A percentile compares a stretch with the other conserved stretches of the same genome.
phyloP scores from a whole-genome alignment of 2,888 invertebrate species.

The Sesia bembeciformis region DNA sequence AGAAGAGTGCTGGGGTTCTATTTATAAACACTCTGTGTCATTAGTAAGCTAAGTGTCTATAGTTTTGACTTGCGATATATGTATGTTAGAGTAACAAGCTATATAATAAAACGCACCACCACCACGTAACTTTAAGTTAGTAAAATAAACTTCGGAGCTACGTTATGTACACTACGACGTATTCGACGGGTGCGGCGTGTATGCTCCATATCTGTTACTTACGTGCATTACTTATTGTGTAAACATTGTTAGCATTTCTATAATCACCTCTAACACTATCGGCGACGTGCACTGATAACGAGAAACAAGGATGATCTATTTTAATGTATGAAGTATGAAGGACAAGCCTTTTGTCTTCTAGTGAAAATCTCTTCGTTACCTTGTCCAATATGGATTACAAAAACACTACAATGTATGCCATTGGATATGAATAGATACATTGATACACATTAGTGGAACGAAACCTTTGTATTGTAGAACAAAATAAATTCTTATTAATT shows the following conservation, averaged over 20 bases:
- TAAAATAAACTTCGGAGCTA: constrained; percentile 1
- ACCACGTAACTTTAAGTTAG: constrained; percentile 46
- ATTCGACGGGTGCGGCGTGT: constrained; percentile 28
- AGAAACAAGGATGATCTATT: constrained; percentile 54
- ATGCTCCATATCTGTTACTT: constrained; percentile 42
- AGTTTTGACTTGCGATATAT: not conserved
- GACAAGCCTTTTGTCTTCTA: constrained; percentile 29
- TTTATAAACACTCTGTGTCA: constrained; percentile 19
- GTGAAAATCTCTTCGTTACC: constrained; percentile 56
- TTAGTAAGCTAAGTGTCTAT: constrained; percentile 36
- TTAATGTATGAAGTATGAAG: constrained; percentile 58
- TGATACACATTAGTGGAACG: not conserved
- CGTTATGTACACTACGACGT: not conserved
- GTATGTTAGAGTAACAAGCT: constrained; percentile 17
- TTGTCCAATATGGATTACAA: constrained; percentile 19
- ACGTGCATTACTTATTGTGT: not conserved
- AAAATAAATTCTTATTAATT: too few relatives aligned
- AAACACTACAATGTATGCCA: not conserved
- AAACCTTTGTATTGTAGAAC: not conserved
- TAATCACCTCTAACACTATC: constrained; percentile 59
- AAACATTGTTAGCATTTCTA: constrained; percentile 39
- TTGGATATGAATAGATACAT: not conserved
- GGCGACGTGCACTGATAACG: constrained; percentile 49
- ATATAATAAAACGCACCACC: constrained; percentile 30
- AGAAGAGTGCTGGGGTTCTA: not conserved